A percentile compares a stretch with the other conserved stretches of the same genome.
Conservation (phyloP, 2,113 vertebrate species). For the Daboia siamensis region DNA sequence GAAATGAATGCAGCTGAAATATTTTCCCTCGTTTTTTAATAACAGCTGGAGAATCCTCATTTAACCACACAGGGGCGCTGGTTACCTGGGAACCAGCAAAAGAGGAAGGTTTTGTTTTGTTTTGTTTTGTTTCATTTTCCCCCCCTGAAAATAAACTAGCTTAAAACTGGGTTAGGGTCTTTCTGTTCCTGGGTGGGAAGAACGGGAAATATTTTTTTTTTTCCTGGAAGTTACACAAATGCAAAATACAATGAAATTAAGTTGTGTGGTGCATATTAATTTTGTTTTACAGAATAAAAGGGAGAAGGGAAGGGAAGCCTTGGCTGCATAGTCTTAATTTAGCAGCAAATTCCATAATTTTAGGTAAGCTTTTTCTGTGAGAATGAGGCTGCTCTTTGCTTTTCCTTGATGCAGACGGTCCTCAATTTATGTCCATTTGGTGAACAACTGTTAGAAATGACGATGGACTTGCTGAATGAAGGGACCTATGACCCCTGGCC, state of each 20-base stretch:
- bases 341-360: background rate
- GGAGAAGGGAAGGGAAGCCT: background rate
- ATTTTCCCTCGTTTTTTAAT: background rate
- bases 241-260: background rate
- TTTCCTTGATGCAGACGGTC: background rate
- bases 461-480: too few species aligned
- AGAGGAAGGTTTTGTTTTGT: rapidly evolving
- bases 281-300: background rate
- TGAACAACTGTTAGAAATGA: too few species aligned
- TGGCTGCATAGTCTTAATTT: background rate
- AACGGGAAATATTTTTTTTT: background rate
- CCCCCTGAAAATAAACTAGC: rapidly evolving
- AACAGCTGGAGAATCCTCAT: background rate
- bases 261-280: background rate
- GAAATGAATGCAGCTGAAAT: background rate
- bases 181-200: background rate
- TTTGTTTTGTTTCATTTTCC: too few species aligned
- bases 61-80: constrained; percentile 68
- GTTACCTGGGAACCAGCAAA: constrained; percentile 36
- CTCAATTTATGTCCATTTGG: background rate
- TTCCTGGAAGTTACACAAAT: background rate
- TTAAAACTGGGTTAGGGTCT: too few species aligned
- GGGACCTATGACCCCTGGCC: too few species aligned
- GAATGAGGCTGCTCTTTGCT: background rate
- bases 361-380: background rate